Percentiles rank a stretch among this genome's conserved stretches.
phyloP scores from a whole-genome alignment of 1,140 invertebrate genomes.

The Drosophila arizonae region DNA sequence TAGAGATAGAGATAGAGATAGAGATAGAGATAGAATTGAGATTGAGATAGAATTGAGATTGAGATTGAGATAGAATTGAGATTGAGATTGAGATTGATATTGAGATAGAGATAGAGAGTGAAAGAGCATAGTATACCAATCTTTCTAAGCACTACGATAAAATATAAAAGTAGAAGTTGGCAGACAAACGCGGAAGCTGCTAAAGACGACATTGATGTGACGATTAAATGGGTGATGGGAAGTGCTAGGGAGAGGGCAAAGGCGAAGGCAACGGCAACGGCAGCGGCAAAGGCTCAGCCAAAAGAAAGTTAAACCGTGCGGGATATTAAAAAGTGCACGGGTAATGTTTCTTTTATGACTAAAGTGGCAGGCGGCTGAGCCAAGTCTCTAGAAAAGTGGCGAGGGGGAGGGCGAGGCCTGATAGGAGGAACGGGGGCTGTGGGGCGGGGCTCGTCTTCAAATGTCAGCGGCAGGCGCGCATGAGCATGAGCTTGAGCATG shows the following conservation, averaged over 20 bases:
- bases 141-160: conserved; percentile 82
- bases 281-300: conserved; percentile 9
- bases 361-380: conserved; percentile 61
- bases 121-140: conserved; percentile 53
- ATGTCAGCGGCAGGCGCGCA: conserved; percentile 65
- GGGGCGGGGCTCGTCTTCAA: conserved; percentile 34
- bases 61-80: too few species aligned
- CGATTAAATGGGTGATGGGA: neutral
- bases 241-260: neutral
- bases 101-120: too few species aligned
- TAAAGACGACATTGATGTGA: conserved; percentile 39
- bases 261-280: neutral
- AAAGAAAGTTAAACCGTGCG: conserved; percentile 66
- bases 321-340: conserved; percentile 83
- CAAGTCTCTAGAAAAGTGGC: neutral
- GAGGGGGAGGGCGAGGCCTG: neutral
- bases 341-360: conserved; percentile 78
- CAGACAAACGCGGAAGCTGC: neutral
- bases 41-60: too few species aligned
- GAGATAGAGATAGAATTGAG: too few species aligned
- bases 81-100: too few species aligned
- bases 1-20: too few species aligned
- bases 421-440: neutral
- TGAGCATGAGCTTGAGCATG: conserved; percentile 44
- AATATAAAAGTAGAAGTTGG: conserved; percentile 46